Base-by-base conservation (phyloP, 2,888 invertebrate species). In the Aelia acuminata region DNA sequence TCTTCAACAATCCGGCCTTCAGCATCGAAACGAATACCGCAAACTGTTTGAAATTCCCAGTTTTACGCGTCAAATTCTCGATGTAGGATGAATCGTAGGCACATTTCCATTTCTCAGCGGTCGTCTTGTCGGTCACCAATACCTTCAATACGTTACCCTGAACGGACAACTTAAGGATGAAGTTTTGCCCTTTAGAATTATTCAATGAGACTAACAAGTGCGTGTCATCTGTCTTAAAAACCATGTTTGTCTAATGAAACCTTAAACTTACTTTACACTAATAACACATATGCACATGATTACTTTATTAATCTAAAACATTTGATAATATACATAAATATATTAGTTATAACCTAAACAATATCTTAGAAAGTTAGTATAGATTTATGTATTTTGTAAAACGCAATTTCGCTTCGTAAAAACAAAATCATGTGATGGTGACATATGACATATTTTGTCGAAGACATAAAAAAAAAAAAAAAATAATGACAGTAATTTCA, bases 1-100 rank as follows among this genome's bases (percentile, higher is more conserved):
- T 94, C 93, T 93, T 93, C 88, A 94, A 91, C 80, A 94, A 91
- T 80, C 94, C 94, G 22, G 93, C 93, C 91, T 93, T 93, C 49
- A 94, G 91, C 94, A 94, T 94, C 11, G 93, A 92, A 11, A 93
- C 91, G 91, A 94, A 94, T 49, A 93, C 93, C 90, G 93, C 92
- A 90, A 94, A 94, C 89, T 93, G 93, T 90, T 94, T 94, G 91
- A 92, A 94, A 91, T 94, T 94, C 84, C 94, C 94, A 11, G 94
- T 94, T 91, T 93, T 93, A 48, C 93, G 93, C 3, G 94, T 94
- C 88, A 94, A 91, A 91, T 93, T 93, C 92, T 94, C 94, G 75
- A 94, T 93, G 92, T 93, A 94, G 93, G 93, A 92, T 35, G 92
- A 92, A 90, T 94, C 94, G 89, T 93, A 94, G 87, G 92, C 92